These are phyloP conservation scores for Darevskia nairensis DNA, from an alignment of 2,797 vertebrate species.

Conservation along the genomic window DNA sequence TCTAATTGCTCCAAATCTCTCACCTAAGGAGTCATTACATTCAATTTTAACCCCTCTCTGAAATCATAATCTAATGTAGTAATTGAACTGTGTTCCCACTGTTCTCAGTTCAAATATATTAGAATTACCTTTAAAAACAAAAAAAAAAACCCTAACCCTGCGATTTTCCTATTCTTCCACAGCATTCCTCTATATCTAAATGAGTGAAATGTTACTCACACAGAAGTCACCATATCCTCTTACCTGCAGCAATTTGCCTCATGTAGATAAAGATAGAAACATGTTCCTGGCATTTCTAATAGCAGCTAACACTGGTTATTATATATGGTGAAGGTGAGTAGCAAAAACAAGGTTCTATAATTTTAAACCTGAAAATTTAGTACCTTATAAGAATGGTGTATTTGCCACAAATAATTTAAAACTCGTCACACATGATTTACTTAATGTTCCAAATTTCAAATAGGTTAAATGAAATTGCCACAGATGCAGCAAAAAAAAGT, in stretches of 20 bases:
- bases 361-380: too few species aligned
- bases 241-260: not conserved
- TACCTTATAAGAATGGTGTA: too few species aligned
- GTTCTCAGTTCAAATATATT: conserved; percentile 70
- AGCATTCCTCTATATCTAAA: conserved; percentile 41
- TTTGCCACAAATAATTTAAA: too few species aligned
- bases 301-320: not conserved
- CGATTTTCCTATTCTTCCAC: conserved; percentile 30
- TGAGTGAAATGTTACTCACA: conserved; percentile 46
- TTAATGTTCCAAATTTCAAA: too few species aligned
- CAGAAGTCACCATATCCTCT: conserved; percentile 11
- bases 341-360: too few species aligned
- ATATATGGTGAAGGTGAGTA: too few species aligned
- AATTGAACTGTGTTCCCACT: conserved; percentile 74
- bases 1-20: conserved; percentile 77
- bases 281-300: conserved; percentile 2
- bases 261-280: too few species aligned
- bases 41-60: conserved; percentile 75
- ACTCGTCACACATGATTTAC: too few species aligned
- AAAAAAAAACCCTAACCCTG: conserved; percentile 9
- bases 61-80: conserved; percentile 70
- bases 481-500: too few species aligned
- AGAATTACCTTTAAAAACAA: conserved; percentile 40
- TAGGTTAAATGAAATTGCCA: too few species aligned
- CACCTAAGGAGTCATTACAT: conserved; percentile 73